Evolutionary conservation across 1,140 invertebrate genomes (phyloP).

Genomic region (Megalopta genalis): DNA sequence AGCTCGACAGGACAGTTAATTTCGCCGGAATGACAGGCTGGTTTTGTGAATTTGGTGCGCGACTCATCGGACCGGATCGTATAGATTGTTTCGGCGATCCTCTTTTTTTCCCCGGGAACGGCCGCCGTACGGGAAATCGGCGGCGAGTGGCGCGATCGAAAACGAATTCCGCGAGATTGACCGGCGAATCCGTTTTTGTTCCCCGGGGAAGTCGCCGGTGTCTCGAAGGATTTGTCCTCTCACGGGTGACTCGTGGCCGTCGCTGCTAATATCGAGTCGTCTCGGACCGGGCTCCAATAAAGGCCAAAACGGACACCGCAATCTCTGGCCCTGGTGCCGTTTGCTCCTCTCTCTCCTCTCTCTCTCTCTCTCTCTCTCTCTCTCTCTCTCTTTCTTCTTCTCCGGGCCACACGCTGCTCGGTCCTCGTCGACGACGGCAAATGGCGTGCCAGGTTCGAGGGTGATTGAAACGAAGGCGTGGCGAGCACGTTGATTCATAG

Average conservation of each 20-base stretch:
- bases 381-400: constrained; percentile 14
- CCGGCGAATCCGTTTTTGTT: neutral
- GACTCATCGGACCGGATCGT: constrained; percentile 47
- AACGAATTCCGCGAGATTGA: neutral
- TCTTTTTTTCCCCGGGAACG: neutral
- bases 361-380: neutral
- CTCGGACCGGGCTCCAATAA: constrained; percentile 39
- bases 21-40: constrained; percentile 66
- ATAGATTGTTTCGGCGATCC: constrained; percentile 46
- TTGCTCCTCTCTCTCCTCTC: constrained; percentile 7
- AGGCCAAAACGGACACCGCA: constrained; percentile 45
- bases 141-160: constrained; percentile 24
- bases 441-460: constrained; percentile 10
- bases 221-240: constrained; percentile 8
- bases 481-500: constrained; percentile 54
- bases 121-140: constrained; percentile 13
- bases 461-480: constrained; percentile 58
- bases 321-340: constrained; percentile 15
- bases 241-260: constrained; percentile 25
- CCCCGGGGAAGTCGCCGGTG: neutral
- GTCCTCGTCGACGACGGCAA: constrained; percentile 26
- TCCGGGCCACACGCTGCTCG: neutral
- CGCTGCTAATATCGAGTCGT: constrained; percentile 39
- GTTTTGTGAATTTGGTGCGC: constrained; percentile 55
- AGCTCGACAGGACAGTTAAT: constrained; percentile 70